These are phyloP conservation scores for Hylyphantes graminicola DNA, from an alignment of 1,140 invertebrate genomes.

Conservation along the genomic window DNA sequence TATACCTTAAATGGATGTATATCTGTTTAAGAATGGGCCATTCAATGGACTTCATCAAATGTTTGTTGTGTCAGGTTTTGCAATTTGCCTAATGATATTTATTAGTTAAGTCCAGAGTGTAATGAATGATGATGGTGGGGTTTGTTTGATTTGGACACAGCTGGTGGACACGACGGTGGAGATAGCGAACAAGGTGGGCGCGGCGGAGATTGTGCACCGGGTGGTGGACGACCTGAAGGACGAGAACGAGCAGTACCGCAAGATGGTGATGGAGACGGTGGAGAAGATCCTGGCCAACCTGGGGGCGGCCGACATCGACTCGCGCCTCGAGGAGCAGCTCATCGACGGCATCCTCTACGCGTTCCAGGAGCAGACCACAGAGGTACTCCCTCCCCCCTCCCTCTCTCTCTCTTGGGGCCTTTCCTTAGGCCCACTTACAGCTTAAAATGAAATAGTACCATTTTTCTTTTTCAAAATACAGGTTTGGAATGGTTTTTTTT, in stretches of 20 bases:
- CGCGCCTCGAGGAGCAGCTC: conserved; percentile 95
- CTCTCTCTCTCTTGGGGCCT: too few relatives aligned
- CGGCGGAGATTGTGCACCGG: conserved; percentile 97
- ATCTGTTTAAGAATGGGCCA: too few relatives aligned
- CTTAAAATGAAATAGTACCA: not conserved
- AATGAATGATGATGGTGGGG: too few relatives aligned
- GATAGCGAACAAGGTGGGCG: conserved; percentile 99
- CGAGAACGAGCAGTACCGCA: conserved; percentile 99
- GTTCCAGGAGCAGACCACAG: conserved; percentile 99
- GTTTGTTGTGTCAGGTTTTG: too few relatives aligned
- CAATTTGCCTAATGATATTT: too few relatives aligned
- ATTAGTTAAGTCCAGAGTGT: too few relatives aligned
- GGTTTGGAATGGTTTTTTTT: too few relatives aligned
- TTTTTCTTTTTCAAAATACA: too few relatives aligned
- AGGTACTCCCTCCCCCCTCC: too few relatives aligned
- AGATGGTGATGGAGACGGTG: conserved; percentile 99
- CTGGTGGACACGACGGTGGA: conserved; percentile 99
- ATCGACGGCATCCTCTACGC: conserved; percentile 99
- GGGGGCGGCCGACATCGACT: conserved; percentile 98
- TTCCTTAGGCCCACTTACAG: not conserved
- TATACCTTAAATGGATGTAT: too few relatives aligned
- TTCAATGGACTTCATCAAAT: too few relatives aligned
- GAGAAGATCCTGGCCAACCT: conserved; percentile 98
- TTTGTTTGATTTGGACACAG: too few relatives aligned
- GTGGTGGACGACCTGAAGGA: conserved; percentile 99